A percentile compares a stretch with the other conserved stretches of the same genome.
Evolutionary conservation across 2,797 vertebrate species (phyloP).

Genomic region (Lateolabrax maculatus): DNA sequence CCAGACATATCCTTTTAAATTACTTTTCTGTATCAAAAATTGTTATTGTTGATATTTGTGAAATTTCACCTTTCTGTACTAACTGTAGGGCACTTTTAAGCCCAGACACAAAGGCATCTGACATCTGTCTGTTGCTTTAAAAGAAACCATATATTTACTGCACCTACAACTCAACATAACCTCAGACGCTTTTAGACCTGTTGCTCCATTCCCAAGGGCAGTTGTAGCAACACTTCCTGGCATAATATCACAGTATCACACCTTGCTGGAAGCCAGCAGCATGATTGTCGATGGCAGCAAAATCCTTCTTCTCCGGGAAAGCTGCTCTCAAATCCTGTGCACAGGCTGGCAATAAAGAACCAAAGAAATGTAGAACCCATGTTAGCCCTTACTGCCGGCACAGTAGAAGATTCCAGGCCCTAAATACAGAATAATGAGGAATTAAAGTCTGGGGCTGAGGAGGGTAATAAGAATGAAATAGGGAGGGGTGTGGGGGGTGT

Average conservation of each 20-base stretch:
- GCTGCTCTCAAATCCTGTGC: slow-evolving; percentile 63
- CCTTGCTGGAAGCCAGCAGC: slow-evolving; percentile 43
- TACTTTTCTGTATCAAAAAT: not conserved
- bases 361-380: slow-evolving; percentile 56
- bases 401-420: slow-evolving; percentile 60
- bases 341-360: slow-evolving; percentile 62
- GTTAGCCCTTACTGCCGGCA: slow-evolving; percentile 53
- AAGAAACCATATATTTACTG: slow-evolving; percentile 12
- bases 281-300: slow-evolving; percentile 36
- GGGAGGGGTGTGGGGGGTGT: slow-evolving; percentile 13
- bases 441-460: slow-evolving; percentile 71
- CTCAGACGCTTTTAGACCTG: slow-evolving; percentile 42
- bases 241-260: slow-evolving; percentile 54
- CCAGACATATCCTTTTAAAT: not conserved
- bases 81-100: not conserved
- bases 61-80: not conserved
- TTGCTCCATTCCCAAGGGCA: slow-evolving; percentile 31
- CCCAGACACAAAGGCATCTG: not conserved
- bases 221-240: slow-evolving; percentile 38
- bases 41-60: not conserved
- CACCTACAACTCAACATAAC: not conserved
- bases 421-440: slow-evolving; percentile 78
- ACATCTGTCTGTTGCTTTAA: not conserved
- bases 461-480: slow-evolving; percentile 62
- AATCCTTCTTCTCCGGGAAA: slow-evolving; percentile 49